A percentile compares a stretch with the other conserved stretches of the same genome.
Evolutionary conservation across 2,888 invertebrate genomes (phyloP).

Genomic region (Pollenia labialis): DNA sequence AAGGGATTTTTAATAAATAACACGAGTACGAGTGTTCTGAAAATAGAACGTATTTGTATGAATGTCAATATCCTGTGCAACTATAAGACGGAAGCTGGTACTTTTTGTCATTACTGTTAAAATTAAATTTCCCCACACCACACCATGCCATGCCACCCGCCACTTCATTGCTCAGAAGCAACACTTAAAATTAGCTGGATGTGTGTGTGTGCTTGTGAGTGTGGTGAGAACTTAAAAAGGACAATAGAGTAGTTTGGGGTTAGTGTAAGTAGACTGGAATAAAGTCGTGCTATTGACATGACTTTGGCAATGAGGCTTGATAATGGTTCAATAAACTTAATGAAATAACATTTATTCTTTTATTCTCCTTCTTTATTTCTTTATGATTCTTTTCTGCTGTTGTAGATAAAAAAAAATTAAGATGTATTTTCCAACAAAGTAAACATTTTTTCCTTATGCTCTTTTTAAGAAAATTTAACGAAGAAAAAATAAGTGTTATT

Average conservation of each 20-base stretch:
- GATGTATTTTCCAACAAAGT: conserved; percentile 7
- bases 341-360: conserved; percentile 66
- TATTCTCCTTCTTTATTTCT: neutral
- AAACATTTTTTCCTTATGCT: neutral
- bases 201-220: neutral
- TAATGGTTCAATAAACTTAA: conserved; percentile 73
- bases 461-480: conserved; percentile 3
- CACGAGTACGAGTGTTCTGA: neutral
- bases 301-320: conserved; percentile 72
- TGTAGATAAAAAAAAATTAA: conserved; percentile 35
- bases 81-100: conserved; percentile 27
- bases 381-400: neutral
- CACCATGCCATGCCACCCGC: neutral
- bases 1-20: conserved; percentile 58
- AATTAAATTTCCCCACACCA: conserved; percentile 5
- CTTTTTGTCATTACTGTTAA: conserved; percentile 16
- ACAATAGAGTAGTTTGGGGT: conserved; percentile 22
- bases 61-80: neutral
- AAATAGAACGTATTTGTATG: neutral
- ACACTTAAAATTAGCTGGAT: conserved; percentile 52
- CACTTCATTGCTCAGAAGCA: neutral
- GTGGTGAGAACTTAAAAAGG: conserved; percentile 14
- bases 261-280: conserved; percentile 3
- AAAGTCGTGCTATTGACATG: conserved; percentile 65
- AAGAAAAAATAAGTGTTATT: conserved; percentile 17